A percentile compares a stretch with the other conserved stretches of the same genome.
phyloP scores from a whole-genome alignment of 2,888 invertebrate species.

The Oligia fasciuncula region DNA sequence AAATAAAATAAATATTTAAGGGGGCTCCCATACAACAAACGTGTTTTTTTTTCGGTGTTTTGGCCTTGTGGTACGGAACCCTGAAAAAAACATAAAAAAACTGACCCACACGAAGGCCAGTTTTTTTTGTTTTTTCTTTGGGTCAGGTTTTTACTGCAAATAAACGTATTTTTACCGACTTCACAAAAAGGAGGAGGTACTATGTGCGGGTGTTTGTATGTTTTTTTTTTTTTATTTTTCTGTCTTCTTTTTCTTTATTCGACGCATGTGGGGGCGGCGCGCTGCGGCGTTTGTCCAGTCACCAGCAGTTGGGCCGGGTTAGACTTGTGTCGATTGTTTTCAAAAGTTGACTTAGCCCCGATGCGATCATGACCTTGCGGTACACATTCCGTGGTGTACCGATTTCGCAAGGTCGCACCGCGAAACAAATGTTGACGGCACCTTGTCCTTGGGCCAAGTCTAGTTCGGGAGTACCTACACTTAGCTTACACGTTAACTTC shows the following conservation, averaged over 20 bases:
- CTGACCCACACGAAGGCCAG: too few species aligned
- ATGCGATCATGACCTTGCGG: slow-evolving; percentile 19
- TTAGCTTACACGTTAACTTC: neutral
- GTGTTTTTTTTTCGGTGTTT: too few species aligned
- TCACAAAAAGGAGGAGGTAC: too few species aligned
- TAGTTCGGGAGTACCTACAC: neutral
- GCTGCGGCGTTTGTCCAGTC: neutral
- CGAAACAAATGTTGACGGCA: slow-evolving; percentile 1
- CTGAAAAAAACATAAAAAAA: too few species aligned
- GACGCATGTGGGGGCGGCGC: neutral
- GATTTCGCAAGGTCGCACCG: neutral
- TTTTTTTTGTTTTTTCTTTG: neutral
- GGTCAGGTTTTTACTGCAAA: neutral
- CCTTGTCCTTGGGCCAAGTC: neutral
- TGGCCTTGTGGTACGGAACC: too few species aligned
- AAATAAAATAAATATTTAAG: too few species aligned
- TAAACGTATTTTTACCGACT: neutral
- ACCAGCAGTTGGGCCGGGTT: neutral
- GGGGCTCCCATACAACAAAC: too few species aligned
- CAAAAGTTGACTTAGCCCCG: slow-evolving; percentile 6
- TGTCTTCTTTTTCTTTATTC: neutral
- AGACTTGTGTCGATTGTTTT: neutral
- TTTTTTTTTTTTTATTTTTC: too few species aligned
- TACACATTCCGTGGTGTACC: neutral
- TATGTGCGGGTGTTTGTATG: too few species aligned